A percentile compares a stretch with the other conserved stretches of the same genome.
These are phyloP conservation scores for Dolichomitus sp. DNA, from an alignment of 2,888 invertebrate genomes.

Conservation along the genomic window DNA sequence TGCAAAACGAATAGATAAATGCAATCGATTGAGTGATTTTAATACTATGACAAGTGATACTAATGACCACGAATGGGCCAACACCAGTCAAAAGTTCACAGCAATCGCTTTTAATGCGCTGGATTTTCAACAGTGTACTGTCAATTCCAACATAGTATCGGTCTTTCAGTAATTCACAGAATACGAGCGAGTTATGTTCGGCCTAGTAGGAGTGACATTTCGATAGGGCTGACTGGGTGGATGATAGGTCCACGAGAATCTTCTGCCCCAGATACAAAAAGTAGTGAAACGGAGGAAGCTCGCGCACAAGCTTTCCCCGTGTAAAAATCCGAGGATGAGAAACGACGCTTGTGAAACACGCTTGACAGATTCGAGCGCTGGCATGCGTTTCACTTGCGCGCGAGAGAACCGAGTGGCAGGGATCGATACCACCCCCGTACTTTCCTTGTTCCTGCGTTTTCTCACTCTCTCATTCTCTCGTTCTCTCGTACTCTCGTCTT, in stretches of 20 bases:
- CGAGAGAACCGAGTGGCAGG: conserved; percentile 63
- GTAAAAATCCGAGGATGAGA: conserved; percentile 66
- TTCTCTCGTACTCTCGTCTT: conserved; percentile 50
- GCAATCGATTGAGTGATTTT: no score
- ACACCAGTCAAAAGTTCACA: no score
- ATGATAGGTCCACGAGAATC: conserved; percentile 26
- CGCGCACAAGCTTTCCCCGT: conserved; percentile 38
- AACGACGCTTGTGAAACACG: conserved; percentile 65
- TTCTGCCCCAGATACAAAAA: conserved; percentile 17
- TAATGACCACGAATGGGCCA: no score
- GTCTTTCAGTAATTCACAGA: conserved; percentile 39
- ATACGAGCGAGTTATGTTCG: conserved; percentile 58
- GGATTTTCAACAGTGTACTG: background rate
- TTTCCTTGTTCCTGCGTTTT: conserved; percentile 32
- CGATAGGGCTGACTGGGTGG: conserved; percentile 40
- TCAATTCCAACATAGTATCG: conserved; percentile 45
- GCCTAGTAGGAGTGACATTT: conserved; percentile 50
- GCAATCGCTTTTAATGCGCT: no score
- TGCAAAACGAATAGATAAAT: no score
- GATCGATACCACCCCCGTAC: conserved; percentile 61
- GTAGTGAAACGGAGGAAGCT: conserved; percentile 35
- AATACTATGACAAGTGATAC: no score
- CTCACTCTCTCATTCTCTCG: conserved; percentile 26
- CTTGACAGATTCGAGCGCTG: conserved; percentile 65
- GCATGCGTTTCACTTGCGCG: conserved; percentile 59